phyloP scores from a whole-genome alignment of 2,113 vertebrate genomes.

The Plotosus lineatus region DNA sequence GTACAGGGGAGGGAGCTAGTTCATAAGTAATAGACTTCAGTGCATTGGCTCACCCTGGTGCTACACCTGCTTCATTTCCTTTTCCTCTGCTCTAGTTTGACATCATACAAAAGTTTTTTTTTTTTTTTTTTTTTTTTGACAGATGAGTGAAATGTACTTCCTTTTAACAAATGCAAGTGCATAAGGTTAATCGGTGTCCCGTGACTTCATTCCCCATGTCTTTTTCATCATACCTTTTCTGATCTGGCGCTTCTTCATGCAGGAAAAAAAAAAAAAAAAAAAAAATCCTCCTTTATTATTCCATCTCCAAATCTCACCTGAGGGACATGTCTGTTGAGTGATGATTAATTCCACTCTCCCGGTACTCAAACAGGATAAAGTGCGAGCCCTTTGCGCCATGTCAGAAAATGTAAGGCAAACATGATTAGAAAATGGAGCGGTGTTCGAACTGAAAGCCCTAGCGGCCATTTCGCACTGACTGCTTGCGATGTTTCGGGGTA shows the following conservation, averaged over 20 bases:
- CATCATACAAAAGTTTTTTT: neutral
- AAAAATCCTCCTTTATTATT: conserved; percentile 16
- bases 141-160: neutral
- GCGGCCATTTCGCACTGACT: neutral
- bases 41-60: conserved; percentile 33
- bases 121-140: neutral
- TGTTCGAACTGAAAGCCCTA: neutral
- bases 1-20: conserved; percentile 63
- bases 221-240: conserved; percentile 5
- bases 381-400: conserved; percentile 7
- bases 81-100: neutral
- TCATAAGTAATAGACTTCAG: conserved; percentile 57
- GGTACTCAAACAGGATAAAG: conserved; percentile 14
- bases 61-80: conserved; percentile 11
- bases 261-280: conserved; percentile 16
- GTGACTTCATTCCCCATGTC: neutral
- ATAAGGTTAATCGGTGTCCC: neutral
- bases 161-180: neutral
- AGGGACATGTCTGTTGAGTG: conserved; percentile 19
- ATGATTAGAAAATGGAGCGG: conserved; percentile 23
- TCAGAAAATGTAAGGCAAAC: conserved; percentile 33
- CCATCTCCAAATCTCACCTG: conserved; percentile 19
- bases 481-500: neutral
- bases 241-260: conserved; percentile 4
- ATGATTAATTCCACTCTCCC: conserved; percentile 39